phyloP scores from a whole-genome alignment of 2,888 invertebrate genomes.

The Andrena camellia region DNA sequence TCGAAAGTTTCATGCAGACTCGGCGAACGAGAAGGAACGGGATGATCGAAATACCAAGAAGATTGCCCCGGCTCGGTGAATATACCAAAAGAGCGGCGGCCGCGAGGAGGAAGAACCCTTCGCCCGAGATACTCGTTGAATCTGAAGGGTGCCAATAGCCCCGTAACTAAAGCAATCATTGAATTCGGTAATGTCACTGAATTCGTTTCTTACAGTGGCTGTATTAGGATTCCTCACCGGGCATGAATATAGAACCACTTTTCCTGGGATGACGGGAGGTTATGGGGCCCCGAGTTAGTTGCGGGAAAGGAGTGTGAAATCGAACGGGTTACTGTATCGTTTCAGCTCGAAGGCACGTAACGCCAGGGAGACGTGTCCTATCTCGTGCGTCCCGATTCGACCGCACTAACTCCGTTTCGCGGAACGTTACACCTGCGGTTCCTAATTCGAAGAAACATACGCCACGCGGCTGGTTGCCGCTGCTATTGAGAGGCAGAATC shows the following conservation, averaged over 20 bases:
- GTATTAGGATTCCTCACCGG: too few relatives aligned
- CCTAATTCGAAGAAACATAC: constrained; percentile 60
- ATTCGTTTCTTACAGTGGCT: too few relatives aligned
- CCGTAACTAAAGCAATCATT: constrained; percentile 6
- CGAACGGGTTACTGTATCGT: constrained; percentile 24
- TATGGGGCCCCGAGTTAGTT: too few relatives aligned
- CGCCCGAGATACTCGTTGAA: constrained; percentile 25
- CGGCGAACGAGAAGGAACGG: constrained; percentile 32
- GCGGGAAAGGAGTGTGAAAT: background rate
- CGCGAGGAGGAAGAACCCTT: background rate
- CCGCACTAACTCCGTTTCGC: constrained; percentile 60
- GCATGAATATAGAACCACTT: too few relatives aligned
- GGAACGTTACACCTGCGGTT: constrained; percentile 61
- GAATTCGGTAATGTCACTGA: background rate
- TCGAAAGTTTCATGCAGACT: constrained; percentile 51
- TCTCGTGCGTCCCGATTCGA: constrained; percentile 44
- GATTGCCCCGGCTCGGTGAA: constrained; percentile 15
- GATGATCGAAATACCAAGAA: constrained; percentile 55
- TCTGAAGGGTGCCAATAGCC: background rate
- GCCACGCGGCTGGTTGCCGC: background rate
- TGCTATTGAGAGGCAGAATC: constrained; percentile 23
- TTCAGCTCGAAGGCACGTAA: constrained; percentile 38
- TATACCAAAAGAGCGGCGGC: constrained; percentile 20
- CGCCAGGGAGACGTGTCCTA: constrained; percentile 24
- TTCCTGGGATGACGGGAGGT: too few relatives aligned